A percentile compares a stretch with the other conserved stretches of the same genome.
Conservation (phyloP, 1,140 invertebrate genomes). For the Diuraphis noxia region DNA sequence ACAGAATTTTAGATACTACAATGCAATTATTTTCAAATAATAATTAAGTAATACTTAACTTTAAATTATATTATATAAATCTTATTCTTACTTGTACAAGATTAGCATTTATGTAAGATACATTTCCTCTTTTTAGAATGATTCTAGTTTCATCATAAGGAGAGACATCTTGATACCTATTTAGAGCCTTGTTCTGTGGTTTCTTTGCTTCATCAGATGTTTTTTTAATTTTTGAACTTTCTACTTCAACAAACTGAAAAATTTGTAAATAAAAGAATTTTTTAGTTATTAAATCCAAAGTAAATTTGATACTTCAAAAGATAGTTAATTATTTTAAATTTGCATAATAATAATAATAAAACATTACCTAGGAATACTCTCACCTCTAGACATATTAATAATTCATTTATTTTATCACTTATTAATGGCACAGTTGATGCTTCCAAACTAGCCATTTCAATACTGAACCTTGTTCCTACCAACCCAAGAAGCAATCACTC, state of each 20-base stretch:
- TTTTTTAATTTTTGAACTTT: constrained; percentile 69
- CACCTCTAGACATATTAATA: no score
- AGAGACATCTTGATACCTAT: constrained; percentile 93
- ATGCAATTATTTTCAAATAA: not conserved
- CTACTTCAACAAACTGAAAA: constrained; percentile 66
- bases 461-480: no score
- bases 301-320: no score
- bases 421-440: no score
- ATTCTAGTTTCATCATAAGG: constrained; percentile 93
- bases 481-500: no score
- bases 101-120: constrained; percentile 95
- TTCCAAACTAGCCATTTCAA: no score
- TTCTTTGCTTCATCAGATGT: constrained; percentile 77
- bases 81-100: constrained; percentile 70
- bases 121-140: constrained; percentile 71
- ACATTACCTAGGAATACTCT: no score
- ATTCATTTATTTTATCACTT: no score
- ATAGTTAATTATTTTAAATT: no score
- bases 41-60: not conserved
- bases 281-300: no score
- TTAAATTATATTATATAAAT: not conserved
- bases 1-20: not conserved
- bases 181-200: constrained; percentile 77
- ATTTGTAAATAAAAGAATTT: not conserved
- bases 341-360: no score